Base-by-base conservation (phyloP, 2,797 vertebrate species). In the Danio tinwini region DNA sequence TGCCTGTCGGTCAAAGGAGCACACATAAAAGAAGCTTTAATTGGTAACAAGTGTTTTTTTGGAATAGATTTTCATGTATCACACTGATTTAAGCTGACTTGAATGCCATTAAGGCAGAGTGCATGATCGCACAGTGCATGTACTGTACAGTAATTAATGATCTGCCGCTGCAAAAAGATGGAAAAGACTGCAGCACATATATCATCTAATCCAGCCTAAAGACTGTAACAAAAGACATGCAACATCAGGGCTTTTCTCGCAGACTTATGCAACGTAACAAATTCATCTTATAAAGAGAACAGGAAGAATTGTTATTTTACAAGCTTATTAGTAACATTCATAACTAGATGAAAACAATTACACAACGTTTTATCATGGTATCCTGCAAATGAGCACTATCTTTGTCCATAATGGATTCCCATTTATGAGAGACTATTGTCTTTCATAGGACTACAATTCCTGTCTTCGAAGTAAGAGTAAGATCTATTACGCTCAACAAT, bases 121-220 rank as follows among this genome's bases (percentile, higher is more conserved):
- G 81, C 78, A 81, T 83, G 78, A 63, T 53, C 9, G 10, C 37
- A 71, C 71, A 71, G 42, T 62, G 84, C 81, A 85, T 83, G 81
- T 62, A 70, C 5, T 71, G 59, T 14, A 49, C 42, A 78, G 17
- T 42, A 70, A 62, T 53, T 21, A 62, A 58, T 11, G 5, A 49
- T 69, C 17, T 52, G 56, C 55, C 45, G 40, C 45, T 49, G 7
- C 55, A 40, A 59, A 77, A 47, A 68, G 10, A 69, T 5, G 16
- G 53, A 42, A 42, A 55, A 70, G 14, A 61, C n/a, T 37, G 55
- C 56, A n/a, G 71, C 29, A n/a, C 42, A 29, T 62, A 3, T 21
- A 59, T 69, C 29, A 69, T 59, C 71, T 61, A 63, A 64, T 75
- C 56, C 56, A 78, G 56, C 76, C 55, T 70, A 62, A 50, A n/a